Evolutionary conservation across 30 jellyfish, hydroid and myxozoan genomes (phyloP).

Genomic region (Catostylus mosaicus): DNA sequence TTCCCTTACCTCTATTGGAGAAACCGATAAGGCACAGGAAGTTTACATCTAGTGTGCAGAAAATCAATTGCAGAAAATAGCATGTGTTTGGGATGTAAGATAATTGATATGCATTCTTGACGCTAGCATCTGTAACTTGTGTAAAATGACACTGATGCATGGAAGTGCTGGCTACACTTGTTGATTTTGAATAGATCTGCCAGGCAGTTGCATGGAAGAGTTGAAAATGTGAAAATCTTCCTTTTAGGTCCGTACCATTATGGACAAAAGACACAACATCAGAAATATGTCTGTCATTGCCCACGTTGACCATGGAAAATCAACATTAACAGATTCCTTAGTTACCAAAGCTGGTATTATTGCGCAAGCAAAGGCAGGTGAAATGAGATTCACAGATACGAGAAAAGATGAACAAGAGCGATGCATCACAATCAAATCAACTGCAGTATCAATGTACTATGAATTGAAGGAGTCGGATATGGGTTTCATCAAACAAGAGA

Average conservation of each 20-base stretch:
- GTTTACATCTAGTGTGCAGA: no score
- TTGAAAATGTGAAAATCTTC: no score
- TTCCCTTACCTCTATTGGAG: no score
- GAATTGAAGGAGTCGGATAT: conserved; percentile 89
- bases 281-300: conserved; percentile 99
- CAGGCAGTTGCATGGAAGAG: no score
- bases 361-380: conserved; percentile 99
- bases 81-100: no score
- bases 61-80: no score
- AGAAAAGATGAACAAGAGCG: conserved; percentile 99
- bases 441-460: conserved; percentile 99
- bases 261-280: conserved; percentile 98
- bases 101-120: no score
- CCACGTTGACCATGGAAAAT: conserved; percentile 99
- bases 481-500: conserved; percentile 67
- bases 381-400: conserved; percentile 99
- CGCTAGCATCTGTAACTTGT: no score
- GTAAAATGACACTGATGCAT: no score
- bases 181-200: no score
- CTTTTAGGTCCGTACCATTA: conserved; percentile 93
- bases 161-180: no score
- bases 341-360: conserved; percentile 99
- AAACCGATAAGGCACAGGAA: no score
- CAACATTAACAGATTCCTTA: conserved; percentile 98
- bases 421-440: conserved; percentile 98